Evolutionary conservation across 2,113 vertebrate species (phyloP), one percentile per base, ranked within the genome.

Genomic region (Odobenus rosmarus): DNA sequence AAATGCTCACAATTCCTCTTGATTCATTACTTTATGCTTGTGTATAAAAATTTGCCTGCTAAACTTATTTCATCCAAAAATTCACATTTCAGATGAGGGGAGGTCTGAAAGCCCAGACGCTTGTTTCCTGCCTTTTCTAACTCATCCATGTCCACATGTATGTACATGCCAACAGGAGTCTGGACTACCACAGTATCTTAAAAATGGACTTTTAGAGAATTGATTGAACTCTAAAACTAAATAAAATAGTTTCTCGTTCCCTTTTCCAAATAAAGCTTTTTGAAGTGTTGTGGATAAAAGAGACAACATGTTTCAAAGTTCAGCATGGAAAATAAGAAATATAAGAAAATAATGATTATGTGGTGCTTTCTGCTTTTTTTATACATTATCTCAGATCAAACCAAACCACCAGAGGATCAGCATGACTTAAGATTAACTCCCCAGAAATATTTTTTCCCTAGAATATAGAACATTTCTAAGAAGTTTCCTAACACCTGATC

Each of bases 191-290:
- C 12, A 8, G 0, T 77, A 79, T 71, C n/a, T 88, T 93, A 62
- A 49, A 96, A 97, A 90, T 0, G 24, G 7, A n/a, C 21, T 67
- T 87, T 80, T 10, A 76, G 31, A 46, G 9, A 91, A 91, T 19
- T n/a, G 4, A 81, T 21, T 62, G 11, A 69, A 74, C 16, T 7
- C 6, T 77, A 76, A 95, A 51, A 26, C 6, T 86, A 91, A 95
- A 10, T 55, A 26, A 81, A 87, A 80, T 31, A 77, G 1, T 28
- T 90, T 72, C 55, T 36, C 18, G 62, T 80, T 76, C 14, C 7
- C 14, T 88, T 97, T 95, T 61, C 42, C 42, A 95, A 96, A 92
- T 61, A 59, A 51, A 89, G 14, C 12, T 62, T 59, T 89, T 94
- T 57, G 19, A 96, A 85, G 7, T 67, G 36, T 49, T 18, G 0